Conservation (phyloP, 1,140 invertebrate genomes). For the Planococcus citri region DNA sequence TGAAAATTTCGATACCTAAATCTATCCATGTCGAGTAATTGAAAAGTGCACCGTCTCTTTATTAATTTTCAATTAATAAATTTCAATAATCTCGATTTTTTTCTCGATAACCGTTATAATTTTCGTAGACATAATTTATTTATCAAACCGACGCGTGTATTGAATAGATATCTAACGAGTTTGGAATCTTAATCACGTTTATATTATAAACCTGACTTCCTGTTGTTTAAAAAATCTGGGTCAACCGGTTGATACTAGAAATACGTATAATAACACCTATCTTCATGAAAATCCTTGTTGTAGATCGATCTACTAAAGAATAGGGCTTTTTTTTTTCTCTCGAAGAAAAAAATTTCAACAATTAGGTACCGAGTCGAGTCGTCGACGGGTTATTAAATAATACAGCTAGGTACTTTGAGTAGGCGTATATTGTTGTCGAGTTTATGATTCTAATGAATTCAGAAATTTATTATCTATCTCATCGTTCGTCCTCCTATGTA, state of each 20-base stretch:
- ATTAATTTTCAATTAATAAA: too few relatives aligned
- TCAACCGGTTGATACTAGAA: conserved; percentile 16
- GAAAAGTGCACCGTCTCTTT: too few relatives aligned
- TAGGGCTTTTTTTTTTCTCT: background rate
- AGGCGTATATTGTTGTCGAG: too few relatives aligned
- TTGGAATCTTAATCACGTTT: background rate
- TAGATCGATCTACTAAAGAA: background rate
- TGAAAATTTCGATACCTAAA: too few relatives aligned
- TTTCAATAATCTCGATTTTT: background rate
- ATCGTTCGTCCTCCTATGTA: too few relatives aligned
- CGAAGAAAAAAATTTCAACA: background rate
- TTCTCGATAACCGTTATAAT: background rate
- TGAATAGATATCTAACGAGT: conserved; percentile 13
- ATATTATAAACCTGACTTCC: conserved; percentile 12
- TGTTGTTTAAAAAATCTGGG: conserved; percentile 16
- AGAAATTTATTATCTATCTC: too few relatives aligned
- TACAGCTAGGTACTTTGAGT: background rate
- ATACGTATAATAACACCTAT: conserved; percentile 19
- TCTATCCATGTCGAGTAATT: too few relatives aligned
- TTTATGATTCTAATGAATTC: too few relatives aligned
- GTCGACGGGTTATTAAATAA: background rate
- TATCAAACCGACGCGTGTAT: background rate
- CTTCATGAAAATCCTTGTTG: background rate
- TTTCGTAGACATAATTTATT: background rate
- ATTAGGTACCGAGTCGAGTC: background rate